Evolutionary conservation across 30 jellyfish, hydroid and myxozoan species (phyloP), one percentile per base, ranked within the genome.

Genomic region (Aurelia aurita): DNA sequence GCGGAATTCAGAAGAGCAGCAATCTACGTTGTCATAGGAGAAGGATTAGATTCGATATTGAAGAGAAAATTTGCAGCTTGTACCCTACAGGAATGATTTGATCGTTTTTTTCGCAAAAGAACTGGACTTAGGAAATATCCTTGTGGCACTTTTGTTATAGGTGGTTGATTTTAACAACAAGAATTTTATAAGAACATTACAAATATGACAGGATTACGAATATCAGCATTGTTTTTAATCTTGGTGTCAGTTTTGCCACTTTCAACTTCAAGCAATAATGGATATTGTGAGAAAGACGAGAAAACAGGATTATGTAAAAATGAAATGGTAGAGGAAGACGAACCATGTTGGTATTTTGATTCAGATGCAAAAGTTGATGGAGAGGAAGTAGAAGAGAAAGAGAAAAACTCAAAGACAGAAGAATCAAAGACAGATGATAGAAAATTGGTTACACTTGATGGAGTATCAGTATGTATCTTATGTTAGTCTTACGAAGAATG

Each of bases 311-410:
- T 75, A n/a, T 83, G 93, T 58, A 75, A 83, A 54, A 64, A 75
- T 5, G 23, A 23, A 9, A 57, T 29, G 20, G 86, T 34, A 15
- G 93, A 83, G 12, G 93, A 83, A 11, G 79, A 72, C 55, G 87
- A 25, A 26, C 93, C 93, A 20, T 83, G 86, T 59, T 83, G 93
- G 93, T 77, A 77, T 49, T 14, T 25, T 18, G 88, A 77, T 19
- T 34, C 79, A 60, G 88, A 77, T 18, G 19, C 23, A 13, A 28
- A 72, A 45, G 16, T 66, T 58, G 79, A 77, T 18, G 19, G 2
- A 13, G 21, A 61, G 21, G 16, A 16, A 25, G 57, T 44, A 25
- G 28, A 22, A 0, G 61, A 16, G 26, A 72, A 7, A 25, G 60
- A 8, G 10, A 61, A 72, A 46, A 57, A 1, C 1, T 27, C 0